Conservation (phyloP, 1,140 invertebrate species). For the Atta texana region DNA sequence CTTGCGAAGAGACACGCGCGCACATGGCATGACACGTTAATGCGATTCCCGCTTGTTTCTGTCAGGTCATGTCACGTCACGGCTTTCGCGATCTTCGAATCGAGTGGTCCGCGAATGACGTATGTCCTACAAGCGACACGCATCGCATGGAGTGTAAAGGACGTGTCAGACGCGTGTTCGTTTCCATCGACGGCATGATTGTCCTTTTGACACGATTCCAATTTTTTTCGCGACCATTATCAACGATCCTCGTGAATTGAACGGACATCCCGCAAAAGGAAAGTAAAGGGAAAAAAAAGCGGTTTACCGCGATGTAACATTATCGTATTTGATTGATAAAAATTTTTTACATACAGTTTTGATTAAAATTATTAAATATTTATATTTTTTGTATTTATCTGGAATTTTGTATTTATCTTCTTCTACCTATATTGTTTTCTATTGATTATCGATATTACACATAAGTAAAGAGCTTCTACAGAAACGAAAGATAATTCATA, state of each 20-base stretch:
- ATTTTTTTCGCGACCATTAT: conserved; percentile 28
- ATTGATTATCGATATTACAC: no score
- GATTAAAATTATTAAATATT: no score
- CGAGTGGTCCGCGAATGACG: conserved; percentile 70
- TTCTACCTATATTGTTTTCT: no score
- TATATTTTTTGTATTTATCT: no score
- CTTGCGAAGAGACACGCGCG: conserved; percentile 7
- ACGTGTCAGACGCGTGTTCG: conserved; percentile 45
- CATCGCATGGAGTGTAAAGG: conserved; percentile 59
- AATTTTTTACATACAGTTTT: neutral
- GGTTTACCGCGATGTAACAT: neutral
- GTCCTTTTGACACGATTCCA: conserved; percentile 40
- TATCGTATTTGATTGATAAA: neutral
- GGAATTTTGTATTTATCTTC: no score
- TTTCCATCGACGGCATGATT: conserved; percentile 45
- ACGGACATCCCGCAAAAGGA: neutral
- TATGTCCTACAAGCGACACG: conserved; percentile 65
- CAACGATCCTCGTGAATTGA: neutral
- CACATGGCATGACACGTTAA: conserved; percentile 61
- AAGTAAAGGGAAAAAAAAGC: neutral
- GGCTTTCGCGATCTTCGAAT: conserved; percentile 61
- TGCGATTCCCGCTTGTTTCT: conserved; percentile 60
- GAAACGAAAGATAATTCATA: no score
- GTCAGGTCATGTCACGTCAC: conserved; percentile 65
- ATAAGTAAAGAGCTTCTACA: no score